Evolutionary conservation across 2,113 vertebrate genomes (phyloP), one percentile per base, ranked within the genome.

Genomic region (Trochalopteron elliotii): DNA sequence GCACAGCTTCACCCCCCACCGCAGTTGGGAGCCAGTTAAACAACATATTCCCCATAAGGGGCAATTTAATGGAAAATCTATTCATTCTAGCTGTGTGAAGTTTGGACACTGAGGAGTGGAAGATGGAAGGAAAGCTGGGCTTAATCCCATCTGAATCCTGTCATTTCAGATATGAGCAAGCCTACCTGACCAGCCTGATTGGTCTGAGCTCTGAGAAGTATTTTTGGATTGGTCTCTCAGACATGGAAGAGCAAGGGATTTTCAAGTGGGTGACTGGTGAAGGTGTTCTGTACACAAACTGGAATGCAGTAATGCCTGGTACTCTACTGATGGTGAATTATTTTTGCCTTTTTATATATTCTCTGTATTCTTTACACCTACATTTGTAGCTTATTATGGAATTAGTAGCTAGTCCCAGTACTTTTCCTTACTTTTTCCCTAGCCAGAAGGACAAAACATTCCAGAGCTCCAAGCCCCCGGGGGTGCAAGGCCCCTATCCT

Each of bases 301-400:
- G 99, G 97, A 99, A 99, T 14, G 65, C 97, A 1, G 98, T 98
- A 59, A 99, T 99, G 98, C 99, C 99, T 98, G 99, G 99, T 99
- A 98, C 18, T 91, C 64, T 70, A 56, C 35, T 20, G 30, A 56
- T 30, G 24, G 3, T 0, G 0, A 65, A 65, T 65, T 8, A 40
- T 20, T 56, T 84, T 75, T 75, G 17, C 59, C 23, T 56, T 39
- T n/a, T 56, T 28, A 24, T 49, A 11, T 65, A 56, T 30, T 65
- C 59, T 65, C 30, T 30, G 12, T 30, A 40, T 30, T 47, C 50
- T 65, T 56, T 28, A 56, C n/a, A n/a, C 40, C 28, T n/a, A n/a
- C 11, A 40, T 47, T n/a, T 39, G 3, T 63, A 63, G 49, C 15
- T 28, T 23, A 40, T 39, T 47, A 64, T 18, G 30, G 11, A 12